Conservation (phyloP, 2,888 invertebrate species). For the Nephrotoma flavescens region DNA sequence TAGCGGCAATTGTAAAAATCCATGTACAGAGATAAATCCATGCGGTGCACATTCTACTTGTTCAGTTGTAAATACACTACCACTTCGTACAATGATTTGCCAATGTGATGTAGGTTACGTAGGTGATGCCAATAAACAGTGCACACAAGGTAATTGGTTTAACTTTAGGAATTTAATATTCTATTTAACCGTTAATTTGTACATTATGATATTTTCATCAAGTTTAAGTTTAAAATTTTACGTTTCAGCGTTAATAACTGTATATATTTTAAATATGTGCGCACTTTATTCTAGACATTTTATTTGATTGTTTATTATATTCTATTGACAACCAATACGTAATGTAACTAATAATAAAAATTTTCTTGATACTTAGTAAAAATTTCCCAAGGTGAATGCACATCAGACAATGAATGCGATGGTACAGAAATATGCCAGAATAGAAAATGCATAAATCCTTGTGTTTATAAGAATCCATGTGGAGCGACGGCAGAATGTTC, state of each 20-base stretch:
- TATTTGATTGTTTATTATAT: background rate
- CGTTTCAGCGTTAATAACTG: background rate
- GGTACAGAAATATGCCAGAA: slow-evolving; percentile 56
- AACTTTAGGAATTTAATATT: background rate
- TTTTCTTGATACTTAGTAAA: slow-evolving; percentile 7
- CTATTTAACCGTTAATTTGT: background rate
- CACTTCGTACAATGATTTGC: slow-evolving; percentile 77
- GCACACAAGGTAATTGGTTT: slow-evolving; percentile 50
- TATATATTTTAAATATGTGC: background rate
- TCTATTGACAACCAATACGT: background rate
- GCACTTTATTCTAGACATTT: background rate
- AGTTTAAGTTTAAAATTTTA: background rate
- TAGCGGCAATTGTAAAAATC: slow-evolving; percentile 61
- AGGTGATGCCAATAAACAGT: slow-evolving; percentile 76
- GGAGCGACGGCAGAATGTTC: slow-evolving; percentile 65
- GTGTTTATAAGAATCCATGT: slow-evolving; percentile 51
- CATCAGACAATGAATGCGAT: slow-evolving; percentile 54
- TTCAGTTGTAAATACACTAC: slow-evolving; percentile 70
- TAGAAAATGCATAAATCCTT: slow-evolving; percentile 62
- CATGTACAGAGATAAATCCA: slow-evolving; percentile 60
- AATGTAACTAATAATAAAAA: background rate
- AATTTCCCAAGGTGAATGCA: slow-evolving; percentile 43
- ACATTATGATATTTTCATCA: background rate
- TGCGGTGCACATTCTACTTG: slow-evolving; percentile 72
- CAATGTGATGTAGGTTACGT: slow-evolving; percentile 67